Base-by-base conservation (phyloP, 1,140 invertebrate species). In the Portunus trituberculatus region DNA sequence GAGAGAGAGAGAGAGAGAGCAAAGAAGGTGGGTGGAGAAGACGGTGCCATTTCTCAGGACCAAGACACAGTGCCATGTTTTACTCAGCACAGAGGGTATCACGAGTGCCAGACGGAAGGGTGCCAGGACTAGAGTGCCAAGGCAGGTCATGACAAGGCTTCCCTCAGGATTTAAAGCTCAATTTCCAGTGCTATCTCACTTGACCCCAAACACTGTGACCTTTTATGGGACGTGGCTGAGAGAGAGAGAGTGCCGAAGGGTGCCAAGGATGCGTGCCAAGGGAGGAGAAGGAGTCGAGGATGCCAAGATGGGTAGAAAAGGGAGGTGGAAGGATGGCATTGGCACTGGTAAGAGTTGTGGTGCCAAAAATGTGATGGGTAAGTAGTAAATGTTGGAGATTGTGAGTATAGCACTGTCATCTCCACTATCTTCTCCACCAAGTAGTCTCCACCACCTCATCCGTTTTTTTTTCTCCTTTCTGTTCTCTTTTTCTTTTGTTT, bases 61-160 rank as follows among this genome's bases (percentile, higher is more conserved):
- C 67, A 76, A 76, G 25, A 76, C 67, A n/a, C 67, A 76, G 67
- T n/a, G 67, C 67, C 67, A 76, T 76, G 67, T 76, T 76, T 76
- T 76, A 76, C 67, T n/a, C 67, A 10, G 20, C 67, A 76, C 67
- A 59, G 1, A n/a, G 67, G 67, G 67, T 76, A 76, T 25, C 67
- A 76, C 10, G 67, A 76, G 67, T 12, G 67, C n/a, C 67, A 76
- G 67, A 39, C 10, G 20, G 16, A 76, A 20, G 25, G 67, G 67
- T 76, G 67, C 67, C 67, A 76, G 25, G 67, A 25, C 6, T 2
- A 76, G 25, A n/a, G 67, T 76, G 67, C 67, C 67, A 76, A 76
- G 67, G 6, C 0, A 76, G 67, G 67, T 76, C 67, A 76, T n/a
- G 67, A n/a, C 12, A 76, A 25, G 6, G 1, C 67, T 76, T n/a